phyloP scores from a whole-genome alignment of 2,113 vertebrate species.

The Hiodon tergisus region DNA sequence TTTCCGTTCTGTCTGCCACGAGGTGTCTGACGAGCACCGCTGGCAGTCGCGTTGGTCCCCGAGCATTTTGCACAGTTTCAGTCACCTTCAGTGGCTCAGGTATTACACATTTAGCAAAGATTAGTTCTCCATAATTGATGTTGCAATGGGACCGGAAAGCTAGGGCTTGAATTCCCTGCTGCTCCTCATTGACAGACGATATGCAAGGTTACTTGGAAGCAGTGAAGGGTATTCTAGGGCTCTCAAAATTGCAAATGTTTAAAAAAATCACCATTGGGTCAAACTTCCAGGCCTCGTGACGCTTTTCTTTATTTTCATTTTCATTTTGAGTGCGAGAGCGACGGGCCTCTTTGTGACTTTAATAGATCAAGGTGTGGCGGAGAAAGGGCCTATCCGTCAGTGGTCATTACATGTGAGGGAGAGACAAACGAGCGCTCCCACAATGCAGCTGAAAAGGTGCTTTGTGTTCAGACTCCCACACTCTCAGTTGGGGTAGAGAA shows the following conservation, averaged over 20 bases:
- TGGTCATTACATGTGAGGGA: neutral
- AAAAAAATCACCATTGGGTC: neutral
- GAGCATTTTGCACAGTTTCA: neutral
- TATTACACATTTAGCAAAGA: conserved; percentile 6
- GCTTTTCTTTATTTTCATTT: neutral
- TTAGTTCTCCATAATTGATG: conserved; percentile 17
- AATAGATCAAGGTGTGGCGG: neutral
- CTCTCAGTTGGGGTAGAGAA: neutral
- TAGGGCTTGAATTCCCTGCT: neutral
- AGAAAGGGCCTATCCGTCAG: neutral
- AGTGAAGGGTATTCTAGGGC: neutral
- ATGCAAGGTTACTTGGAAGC: neutral
- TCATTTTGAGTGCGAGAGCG: neutral
- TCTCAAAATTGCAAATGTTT: neutral
- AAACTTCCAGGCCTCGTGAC: neutral
- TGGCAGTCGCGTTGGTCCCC: neutral
- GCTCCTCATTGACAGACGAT: conserved; percentile 6
- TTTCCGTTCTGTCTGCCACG: neutral
- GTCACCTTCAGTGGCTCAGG: neutral
- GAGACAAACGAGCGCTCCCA: neutral
- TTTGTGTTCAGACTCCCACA: neutral
- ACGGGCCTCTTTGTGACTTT: neutral
- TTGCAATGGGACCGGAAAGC: neutral
- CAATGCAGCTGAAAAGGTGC: neutral
- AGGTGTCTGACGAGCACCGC: neutral